Evolutionary conservation across 2,113 vertebrate species (phyloP), one percentile per base, ranked within the genome.

Genomic region (Bubo scandiacus): DNA sequence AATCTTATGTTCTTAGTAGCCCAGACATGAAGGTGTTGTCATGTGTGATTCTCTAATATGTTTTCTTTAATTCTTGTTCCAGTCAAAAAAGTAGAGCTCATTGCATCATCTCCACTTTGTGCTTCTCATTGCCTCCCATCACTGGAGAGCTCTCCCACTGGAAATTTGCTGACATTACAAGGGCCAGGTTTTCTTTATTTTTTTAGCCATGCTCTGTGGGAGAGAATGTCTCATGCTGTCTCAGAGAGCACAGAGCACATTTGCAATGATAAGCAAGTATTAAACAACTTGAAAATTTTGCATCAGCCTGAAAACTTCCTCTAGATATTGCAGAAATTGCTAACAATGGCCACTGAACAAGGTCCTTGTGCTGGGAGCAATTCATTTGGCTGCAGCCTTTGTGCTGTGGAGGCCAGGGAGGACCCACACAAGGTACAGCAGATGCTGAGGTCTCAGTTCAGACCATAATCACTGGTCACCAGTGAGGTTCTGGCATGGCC

Each of bases 101-200:
- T 5, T 8, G 4, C 45, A 73, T 32, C 6, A 21, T 52, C 15
- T 81, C 21, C 9, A 11, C 43, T 72, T 74, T 42, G 49, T n/a
- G 22, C 8, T 93, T 58, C 58, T 79, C 29, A 23, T n/a, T 51
- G 34, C 5, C 51, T 70, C 34, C 20, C 8, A 34, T 66, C 32
- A 14, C 14, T 30, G 25, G n/a, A 63, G 42, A 88, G 19, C 8
- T 55, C 45, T 73, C 13, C 30, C 22, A 10, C 22, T 42, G 36
- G 12, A 77, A 49, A 25, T 47, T 30, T 66, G 11, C 20, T 72
- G 40, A 45, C 6, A 11, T 12, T 36, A 2, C 0, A 0, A 84
- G 32, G 43, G 18, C 5, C 52, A 80, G 17, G 18, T 82, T 34
- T 73, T 80, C 55, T 70, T 65, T 29, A 16, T 49, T 71, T 58